A percentile compares a stretch with the other conserved stretches of the same genome.
Evolutionary conservation across 2,797 vertebrate species (phyloP).

Genomic region (Phoeniculus purpureus): DNA sequence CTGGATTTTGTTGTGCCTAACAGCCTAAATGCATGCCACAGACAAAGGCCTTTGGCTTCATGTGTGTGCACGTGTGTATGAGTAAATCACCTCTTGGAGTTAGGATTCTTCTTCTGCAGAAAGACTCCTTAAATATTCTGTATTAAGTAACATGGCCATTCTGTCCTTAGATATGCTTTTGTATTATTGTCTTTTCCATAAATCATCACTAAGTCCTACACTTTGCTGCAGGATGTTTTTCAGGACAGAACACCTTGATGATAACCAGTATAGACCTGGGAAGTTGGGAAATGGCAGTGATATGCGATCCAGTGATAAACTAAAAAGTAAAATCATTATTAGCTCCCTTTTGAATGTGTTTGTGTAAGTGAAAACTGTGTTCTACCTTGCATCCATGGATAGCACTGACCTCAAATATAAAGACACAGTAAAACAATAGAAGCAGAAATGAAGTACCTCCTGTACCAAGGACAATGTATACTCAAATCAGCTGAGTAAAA

Average conservation of each 20-base stretch:
- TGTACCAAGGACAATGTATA: background rate
- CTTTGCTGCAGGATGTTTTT: background rate
- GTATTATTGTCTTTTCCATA: background rate
- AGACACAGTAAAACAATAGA: background rate
- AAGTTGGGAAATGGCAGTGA: background rate
- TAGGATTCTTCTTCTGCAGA: background rate
- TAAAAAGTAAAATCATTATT: background rate
- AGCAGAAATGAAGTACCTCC: background rate
- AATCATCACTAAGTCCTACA: background rate
- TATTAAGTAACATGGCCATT: background rate
- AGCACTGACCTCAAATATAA: background rate
- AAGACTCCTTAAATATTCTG: background rate
- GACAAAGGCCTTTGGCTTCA: background rate
- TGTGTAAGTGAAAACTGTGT: background rate
- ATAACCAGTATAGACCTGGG: background rate
- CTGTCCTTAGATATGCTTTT: background rate
- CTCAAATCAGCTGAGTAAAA: background rate
- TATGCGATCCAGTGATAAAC: background rate
- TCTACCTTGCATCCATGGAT: background rate
- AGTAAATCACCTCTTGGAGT: background rate
- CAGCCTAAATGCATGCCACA: background rate
- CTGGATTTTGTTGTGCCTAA: background rate
- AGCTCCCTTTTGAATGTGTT: background rate
- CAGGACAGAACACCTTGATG: background rate
- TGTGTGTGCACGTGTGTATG: accelerated